phyloP scores from a whole-genome alignment of 2,888 invertebrate species.

The Drosophila barbarae region DNA sequence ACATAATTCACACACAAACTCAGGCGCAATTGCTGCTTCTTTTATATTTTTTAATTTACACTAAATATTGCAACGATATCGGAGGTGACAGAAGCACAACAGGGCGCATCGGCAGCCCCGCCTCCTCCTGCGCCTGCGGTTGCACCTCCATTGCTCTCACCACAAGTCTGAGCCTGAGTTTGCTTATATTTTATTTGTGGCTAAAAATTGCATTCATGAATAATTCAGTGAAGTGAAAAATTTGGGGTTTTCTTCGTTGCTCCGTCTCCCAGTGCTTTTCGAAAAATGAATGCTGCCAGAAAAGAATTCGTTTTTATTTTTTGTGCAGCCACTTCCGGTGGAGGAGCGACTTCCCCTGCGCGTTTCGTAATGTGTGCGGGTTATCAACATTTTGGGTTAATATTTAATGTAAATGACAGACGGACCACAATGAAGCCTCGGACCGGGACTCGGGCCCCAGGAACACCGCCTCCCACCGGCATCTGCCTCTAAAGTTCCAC shows the following conservation, averaged over 20 bases:
- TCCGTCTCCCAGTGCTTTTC: slow-evolving; percentile 23
- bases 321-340: slow-evolving; percentile 40
- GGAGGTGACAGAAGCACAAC: slow-evolving; percentile 51
- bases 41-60: slow-evolving; percentile 53
- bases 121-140: neutral
- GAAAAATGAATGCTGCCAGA: slow-evolving; percentile 36
- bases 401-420: slow-evolving; percentile 73
- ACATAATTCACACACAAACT: slow-evolving; percentile 59
- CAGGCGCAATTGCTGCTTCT: slow-evolving; percentile 23
- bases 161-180: slow-evolving; percentile 29
- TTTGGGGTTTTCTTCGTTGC: slow-evolving; percentile 49
- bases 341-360: slow-evolving; percentile 16
- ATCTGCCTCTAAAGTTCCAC: slow-evolving; percentile 18
- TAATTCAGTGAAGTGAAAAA: slow-evolving; percentile 74
- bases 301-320: slow-evolving; percentile 49
- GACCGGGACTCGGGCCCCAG: slow-evolving; percentile 3
- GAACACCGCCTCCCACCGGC: neutral
- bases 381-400: slow-evolving; percentile 70
- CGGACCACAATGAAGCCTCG: slow-evolving; percentile 47
- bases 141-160: slow-evolving; percentile 1
- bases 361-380: slow-evolving; percentile 57
- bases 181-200: slow-evolving; percentile 71
- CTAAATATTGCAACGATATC: slow-evolving; percentile 62
- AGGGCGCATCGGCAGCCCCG: slow-evolving; percentile 46
- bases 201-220: slow-evolving; percentile 77